Evolutionary conservation across 1,140 invertebrate species (phyloP), one percentile per base, ranked within the genome.

Genomic region (Diploscapter pachys): DNA sequence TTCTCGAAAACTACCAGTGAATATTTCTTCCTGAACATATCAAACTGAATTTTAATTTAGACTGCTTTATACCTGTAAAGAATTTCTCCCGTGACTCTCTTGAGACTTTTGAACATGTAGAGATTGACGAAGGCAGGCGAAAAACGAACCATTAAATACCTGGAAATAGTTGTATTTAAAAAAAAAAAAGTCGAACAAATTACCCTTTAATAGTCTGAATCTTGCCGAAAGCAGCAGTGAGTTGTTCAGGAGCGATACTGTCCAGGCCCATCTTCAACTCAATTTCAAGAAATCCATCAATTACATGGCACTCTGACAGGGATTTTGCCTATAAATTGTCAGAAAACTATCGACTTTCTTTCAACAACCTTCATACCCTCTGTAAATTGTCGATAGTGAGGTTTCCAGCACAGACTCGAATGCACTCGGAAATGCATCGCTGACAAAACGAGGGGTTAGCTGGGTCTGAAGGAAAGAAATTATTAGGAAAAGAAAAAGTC

Each of bases 1-100:
- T 97, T 98, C 84, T 96, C 94, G 73, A 91, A 87, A 2, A 95
- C 90, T 54, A 90, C 88, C 2, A 95, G 81, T 0, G 91, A 89
- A 86, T 91, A 91, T 70, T 89, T 90, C 78, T 73, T 81, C 83
- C 55, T 4, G 77, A 31, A 31, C 31, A 31, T 31, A 31, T 31
- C 31, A 31, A 31, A 31, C 31, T 31, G 31, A 31, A 31, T 1
- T 31, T 31, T 31, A 31, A 31, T 1, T 31, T 31, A 0, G 31
- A 31, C 31, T 31, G 31, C 63, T 72, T 31, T 71, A 55, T 68
- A 52, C 8, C 70, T 72, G 64, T 67, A 71, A 9, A 71, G 64
- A 71, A n/a, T n/a, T 49, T 89, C 82, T 9, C 92, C 92, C 4
- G 87, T 86, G 74, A 95, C 95, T 5, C 87, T 82, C 66, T 87